phyloP scores from a whole-genome alignment of 2,888 invertebrate species.

The Limenitis camilla region DNA sequence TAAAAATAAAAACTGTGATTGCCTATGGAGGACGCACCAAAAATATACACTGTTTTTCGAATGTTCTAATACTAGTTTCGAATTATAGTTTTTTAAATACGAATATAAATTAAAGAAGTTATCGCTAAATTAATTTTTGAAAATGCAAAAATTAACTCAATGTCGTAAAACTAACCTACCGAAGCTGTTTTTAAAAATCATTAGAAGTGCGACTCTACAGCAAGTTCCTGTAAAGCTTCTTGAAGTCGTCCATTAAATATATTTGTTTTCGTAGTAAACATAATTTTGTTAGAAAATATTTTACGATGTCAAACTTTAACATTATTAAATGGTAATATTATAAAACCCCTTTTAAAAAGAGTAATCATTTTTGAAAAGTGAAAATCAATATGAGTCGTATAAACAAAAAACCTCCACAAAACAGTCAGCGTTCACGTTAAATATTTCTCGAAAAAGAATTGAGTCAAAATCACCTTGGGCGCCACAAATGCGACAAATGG shows the following conservation, averaged over 20 bases:
- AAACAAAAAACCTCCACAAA: not conserved
- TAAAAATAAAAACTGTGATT: slow-evolving; percentile 16
- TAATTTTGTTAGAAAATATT: not conserved
- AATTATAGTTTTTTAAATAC: not conserved
- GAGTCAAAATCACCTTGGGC: slow-evolving; percentile 7
- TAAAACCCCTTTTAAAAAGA: no score
- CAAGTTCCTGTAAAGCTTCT: no score
- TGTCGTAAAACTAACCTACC: no score
- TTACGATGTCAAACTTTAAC: no score
- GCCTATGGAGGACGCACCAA: slow-evolving; percentile 12
- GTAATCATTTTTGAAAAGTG: no score
- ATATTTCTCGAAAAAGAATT: slow-evolving; percentile 5
- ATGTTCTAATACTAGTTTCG: not conserved
- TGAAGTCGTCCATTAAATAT: no score
- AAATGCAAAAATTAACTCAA: no score
- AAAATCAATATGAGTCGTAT: not conserved
- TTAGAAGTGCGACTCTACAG: no score
- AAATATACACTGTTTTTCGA: slow-evolving; percentile 4
- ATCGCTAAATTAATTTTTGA: no score
- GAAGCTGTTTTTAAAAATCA: no score
- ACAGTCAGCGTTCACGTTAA: not conserved
- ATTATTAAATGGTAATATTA: no score
- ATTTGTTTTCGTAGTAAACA: not conserved
- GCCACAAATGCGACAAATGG: slow-evolving; percentile 17
- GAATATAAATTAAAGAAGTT: no score